A percentile compares a stretch with the other conserved stretches of the same genome.
Evolutionary conservation across 2,113 vertebrate species (phyloP).

Genomic region (Corapipo altera): DNA sequence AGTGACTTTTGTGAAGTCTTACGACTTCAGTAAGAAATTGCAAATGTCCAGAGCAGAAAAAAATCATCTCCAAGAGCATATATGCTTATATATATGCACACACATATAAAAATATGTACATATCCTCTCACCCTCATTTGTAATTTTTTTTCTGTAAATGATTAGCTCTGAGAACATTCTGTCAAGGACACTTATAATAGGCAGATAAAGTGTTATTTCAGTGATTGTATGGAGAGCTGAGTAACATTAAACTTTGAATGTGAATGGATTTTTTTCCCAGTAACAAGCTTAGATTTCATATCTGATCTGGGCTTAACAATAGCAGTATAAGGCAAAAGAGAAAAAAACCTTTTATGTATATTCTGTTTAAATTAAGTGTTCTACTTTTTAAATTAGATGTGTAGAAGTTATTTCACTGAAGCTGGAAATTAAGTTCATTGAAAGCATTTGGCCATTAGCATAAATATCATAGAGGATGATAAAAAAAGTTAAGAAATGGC

Average conservation of each 20-base stretch:
- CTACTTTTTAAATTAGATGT: slow-evolving; percentile 50
- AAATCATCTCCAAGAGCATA: background rate
- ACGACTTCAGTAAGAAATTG: background rate
- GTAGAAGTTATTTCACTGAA: slow-evolving; percentile 50
- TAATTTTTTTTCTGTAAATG: background rate
- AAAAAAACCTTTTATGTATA: slow-evolving; percentile 31
- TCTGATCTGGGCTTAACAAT: slow-evolving; percentile 44
- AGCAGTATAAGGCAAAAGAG: slow-evolving; percentile 13
- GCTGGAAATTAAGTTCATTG: slow-evolving; percentile 57
- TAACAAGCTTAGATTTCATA: slow-evolving; percentile 48
- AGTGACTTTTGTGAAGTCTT: background rate
- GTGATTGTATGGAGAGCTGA: slow-evolving; percentile 12
- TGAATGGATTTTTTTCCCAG: slow-evolving; percentile 7
- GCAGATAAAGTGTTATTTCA: slow-evolving; percentile 17
- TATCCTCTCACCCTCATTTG: background rate
- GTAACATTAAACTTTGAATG: slow-evolving; percentile 39
- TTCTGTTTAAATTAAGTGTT: slow-evolving; percentile 58
- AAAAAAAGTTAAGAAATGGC: background rate
- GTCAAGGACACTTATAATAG: slow-evolving; percentile 39
- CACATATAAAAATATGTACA: background rate
- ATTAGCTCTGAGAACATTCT: background rate
- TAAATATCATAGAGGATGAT: slow-evolving; percentile 48
- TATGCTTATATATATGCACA: background rate
- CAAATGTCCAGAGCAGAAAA: background rate
- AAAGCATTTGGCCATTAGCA: slow-evolving; percentile 56